Base-by-base conservation (phyloP, 2,113 vertebrate genomes). In the Manacus vitellinus region DNA sequence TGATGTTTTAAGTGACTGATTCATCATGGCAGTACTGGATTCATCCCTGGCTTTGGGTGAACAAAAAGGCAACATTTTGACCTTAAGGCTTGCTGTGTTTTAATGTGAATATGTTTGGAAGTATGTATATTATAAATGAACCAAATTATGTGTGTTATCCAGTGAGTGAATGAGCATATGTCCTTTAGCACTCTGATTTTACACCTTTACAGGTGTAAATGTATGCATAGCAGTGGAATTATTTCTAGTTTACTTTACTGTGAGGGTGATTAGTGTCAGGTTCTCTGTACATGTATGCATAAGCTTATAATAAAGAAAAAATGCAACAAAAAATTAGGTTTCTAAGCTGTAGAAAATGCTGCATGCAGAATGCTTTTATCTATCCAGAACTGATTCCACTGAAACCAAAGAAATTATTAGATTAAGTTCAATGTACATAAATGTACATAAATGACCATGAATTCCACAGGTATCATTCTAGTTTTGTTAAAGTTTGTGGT, bases 151-250 rank as follows among this genome's bases (percentile, higher is more conserved):
- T 21, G 47, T 52, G 8, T 84, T 71, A 31, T 25, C 33, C 11
- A 1, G 6, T 19, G 31, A 25, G 30, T 23, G 14, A 43, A 17
- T 0, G 4, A 65, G 49, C 7, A 39, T 7, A 6, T 14, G 14
- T 15, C 15, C n/a, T 18, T 43, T 33, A 37, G 49, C 28, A 39
- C 24, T 43, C 52, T 47, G 47, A 61, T 85, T 85, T 88, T 66
- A 67, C 30, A n/a, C 17, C 8, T 12, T 43, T 51, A 52, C 58
- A 43, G n/a, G 33, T 63, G 47, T 62, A 33, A 84, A 61, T 31
- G 12, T 30, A 6, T 31, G 4, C 27, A 27, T 10, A 59, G 24
- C n/a, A 16, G 56, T 37, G n/a, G 54, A 68, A 46, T 47, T 49
- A 44, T 59, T 77, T 62, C 58, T 63, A 33, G 12, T 91, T 81